These are phyloP conservation scores for Bellardia bayeri DNA, from an alignment of 2,888 invertebrate genomes.

Conservation along the genomic window DNA sequence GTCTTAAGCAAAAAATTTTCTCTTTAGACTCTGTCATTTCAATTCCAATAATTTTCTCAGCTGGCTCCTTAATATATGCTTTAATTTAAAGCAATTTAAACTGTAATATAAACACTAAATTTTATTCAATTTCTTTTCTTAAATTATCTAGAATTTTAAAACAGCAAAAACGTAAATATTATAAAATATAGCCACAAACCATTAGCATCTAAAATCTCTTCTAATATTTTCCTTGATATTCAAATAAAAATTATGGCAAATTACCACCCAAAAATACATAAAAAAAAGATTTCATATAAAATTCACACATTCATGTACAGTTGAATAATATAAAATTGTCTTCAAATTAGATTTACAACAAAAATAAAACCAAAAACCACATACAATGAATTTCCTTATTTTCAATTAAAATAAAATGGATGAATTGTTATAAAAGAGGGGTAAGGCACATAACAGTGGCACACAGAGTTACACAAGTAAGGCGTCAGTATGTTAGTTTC, in stretches of 20 bases:
- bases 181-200: background rate
- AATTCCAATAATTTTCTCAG: too few relatives aligned
- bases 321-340: background rate
- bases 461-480: too few relatives aligned
- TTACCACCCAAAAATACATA: constrained; percentile 5
- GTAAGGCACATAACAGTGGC: background rate
- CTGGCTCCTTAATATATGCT: too few relatives aligned
- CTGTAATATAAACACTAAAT: too few relatives aligned
- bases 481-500: too few relatives aligned
- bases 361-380: constrained; percentile 24
- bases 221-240: constrained; percentile 33
- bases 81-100: too few relatives aligned
- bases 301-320: background rate
- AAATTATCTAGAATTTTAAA: too few relatives aligned
- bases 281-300: background rate
- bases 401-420: constrained; percentile 39
- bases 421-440: constrained; percentile 23
- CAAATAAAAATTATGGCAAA: constrained; percentile 8
- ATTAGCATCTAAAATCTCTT: background rate
- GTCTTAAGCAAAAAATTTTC: too few relatives aligned
- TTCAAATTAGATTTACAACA: constrained; percentile 35
- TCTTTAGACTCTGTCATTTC: too few relatives aligned
- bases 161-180: background rate
- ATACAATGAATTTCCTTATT: constrained; percentile 56
- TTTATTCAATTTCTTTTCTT: too few relatives aligned